Evolutionary conservation across 2,113 vertebrate species (phyloP).

Genomic region (Megalops atlanticus): DNA sequence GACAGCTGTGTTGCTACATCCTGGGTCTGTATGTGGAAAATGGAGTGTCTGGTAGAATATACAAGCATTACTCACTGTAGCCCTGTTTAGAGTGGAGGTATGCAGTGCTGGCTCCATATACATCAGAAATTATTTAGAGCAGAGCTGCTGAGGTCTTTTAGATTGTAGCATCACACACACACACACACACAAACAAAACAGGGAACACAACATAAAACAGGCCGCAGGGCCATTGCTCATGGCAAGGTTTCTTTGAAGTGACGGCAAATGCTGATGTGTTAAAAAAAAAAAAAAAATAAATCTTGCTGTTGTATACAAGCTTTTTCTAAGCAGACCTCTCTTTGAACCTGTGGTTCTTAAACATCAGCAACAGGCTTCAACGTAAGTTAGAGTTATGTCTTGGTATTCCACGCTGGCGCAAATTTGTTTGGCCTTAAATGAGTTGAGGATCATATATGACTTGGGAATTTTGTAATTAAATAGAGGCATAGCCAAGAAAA

Average conservation of each 20-base stretch:
- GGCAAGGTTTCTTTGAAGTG: neutral
- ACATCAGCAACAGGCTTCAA: neutral
- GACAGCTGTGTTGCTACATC: neutral
- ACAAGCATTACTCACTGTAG: neutral
- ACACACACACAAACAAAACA: neutral
- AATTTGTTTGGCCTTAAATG: neutral
- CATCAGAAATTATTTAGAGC: neutral
- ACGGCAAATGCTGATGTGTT: neutral
- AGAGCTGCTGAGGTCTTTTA: neutral
- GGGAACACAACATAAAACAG: neutral
- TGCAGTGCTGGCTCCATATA: neutral
- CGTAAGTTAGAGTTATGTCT: neutral
- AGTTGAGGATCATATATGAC: neutral
- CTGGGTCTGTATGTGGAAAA: neutral
- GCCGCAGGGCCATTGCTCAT: neutral
- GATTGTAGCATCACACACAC: conserved; percentile 2
- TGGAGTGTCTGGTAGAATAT: neutral
- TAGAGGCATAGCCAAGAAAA: neutral
- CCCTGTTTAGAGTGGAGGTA: neutral
- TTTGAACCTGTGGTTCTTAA: neutral
- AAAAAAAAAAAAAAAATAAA: neutral
- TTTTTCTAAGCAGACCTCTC: neutral
- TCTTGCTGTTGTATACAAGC: neutral
- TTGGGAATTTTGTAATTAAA: neutral
- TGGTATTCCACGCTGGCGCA: neutral